Percentiles rank a stretch among this genome's conserved stretches.
These are phyloP conservation scores for Panzeria rudis DNA, from an alignment of 2,888 invertebrate species.

Conservation along the genomic window DNA sequence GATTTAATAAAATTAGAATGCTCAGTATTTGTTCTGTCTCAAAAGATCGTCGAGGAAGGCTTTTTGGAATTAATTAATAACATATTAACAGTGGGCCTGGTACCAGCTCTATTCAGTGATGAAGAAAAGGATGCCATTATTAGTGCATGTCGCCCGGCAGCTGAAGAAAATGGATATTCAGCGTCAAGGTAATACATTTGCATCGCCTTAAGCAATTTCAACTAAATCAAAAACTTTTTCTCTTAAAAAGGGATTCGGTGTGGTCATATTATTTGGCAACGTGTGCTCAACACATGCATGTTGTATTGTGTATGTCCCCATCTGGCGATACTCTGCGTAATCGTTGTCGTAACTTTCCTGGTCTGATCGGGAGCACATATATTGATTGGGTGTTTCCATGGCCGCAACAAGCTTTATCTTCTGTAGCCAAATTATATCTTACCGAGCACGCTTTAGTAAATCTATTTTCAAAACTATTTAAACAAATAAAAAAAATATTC, in stretches of 20 bases:
- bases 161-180: conserved; percentile 89
- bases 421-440: conserved; percentile 93
- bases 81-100: conserved; percentile 94
- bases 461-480: background rate
- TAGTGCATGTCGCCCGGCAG: conserved; percentile 87
- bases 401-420: conserved; percentile 94
- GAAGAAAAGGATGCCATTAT: conserved; percentile 94
- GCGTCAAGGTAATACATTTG: conserved; percentile 86
- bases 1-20: background rate
- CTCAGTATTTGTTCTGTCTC: background rate
- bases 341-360: conserved; percentile 95
- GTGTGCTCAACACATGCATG: conserved; percentile 93
- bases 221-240: background rate
- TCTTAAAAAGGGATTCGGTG: conserved; percentile 87
- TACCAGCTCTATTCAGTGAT: conserved; percentile 93
- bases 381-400: conserved; percentile 98
- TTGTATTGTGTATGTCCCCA: conserved; percentile 96
- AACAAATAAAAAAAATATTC: background rate
- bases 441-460: conserved; percentile 87
- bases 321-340: conserved; percentile 92
- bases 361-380: conserved; percentile 94
- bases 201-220: background rate
- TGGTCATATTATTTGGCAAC: conserved; percentile 93
- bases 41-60: conserved; percentile 89
- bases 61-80: conserved; percentile 96